A percentile compares a stretch with the other conserved stretches of the same genome.
Evolutionary conservation across 2,797 vertebrate species (phyloP).

Genomic region (Coregonus suidteri): DNA sequence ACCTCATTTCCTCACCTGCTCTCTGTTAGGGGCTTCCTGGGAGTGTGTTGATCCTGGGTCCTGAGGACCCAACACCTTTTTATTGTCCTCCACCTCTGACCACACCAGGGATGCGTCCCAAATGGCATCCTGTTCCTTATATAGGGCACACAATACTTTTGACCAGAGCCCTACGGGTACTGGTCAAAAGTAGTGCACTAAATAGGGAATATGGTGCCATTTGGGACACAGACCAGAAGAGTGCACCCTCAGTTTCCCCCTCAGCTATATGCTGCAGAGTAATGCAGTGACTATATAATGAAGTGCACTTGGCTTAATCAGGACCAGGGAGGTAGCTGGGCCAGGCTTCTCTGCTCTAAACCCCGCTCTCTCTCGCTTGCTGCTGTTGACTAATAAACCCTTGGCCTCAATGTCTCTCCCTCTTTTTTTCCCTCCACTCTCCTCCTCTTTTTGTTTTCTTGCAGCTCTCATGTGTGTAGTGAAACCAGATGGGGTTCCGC

Average conservation of each 20-base stretch:
- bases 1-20: background rate
- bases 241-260: too few species aligned
- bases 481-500: conserved; percentile 93
- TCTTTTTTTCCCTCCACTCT: background rate
- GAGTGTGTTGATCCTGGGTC: background rate
- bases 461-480: conserved; percentile 95
- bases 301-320: background rate
- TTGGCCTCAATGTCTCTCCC: background rate
- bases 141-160: too few species aligned
- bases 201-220: too few species aligned
- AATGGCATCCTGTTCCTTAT: too few species aligned
- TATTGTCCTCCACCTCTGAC: background rate
- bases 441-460: conserved; percentile 2
- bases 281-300: background rate
- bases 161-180: too few species aligned
- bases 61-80: background rate
- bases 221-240: too few species aligned
- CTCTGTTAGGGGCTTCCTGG: conserved; percentile 1
- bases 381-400: conserved; percentile 2
- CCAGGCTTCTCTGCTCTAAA: background rate
- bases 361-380: background rate
- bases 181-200: too few species aligned
- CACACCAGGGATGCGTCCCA: background rate
- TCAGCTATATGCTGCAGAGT: too few species aligned
- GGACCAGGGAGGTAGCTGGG: background rate